Evolutionary conservation across 2,113 vertebrate species (phyloP).

Genomic region (Tragulus kanchil): DNA sequence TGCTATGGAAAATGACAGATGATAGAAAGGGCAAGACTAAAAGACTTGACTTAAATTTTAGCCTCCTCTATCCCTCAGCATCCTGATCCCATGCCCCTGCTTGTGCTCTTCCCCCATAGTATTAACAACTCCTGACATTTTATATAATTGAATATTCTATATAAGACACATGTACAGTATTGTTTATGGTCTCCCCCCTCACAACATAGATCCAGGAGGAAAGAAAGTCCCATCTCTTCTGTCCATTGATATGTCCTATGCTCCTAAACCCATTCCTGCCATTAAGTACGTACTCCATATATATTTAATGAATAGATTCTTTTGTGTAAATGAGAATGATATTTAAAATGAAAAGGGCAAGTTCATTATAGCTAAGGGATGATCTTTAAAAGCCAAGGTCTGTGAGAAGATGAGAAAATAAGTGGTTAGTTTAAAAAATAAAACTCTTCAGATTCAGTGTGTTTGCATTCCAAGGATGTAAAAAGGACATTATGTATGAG

Average conservation of each 20-base stretch:
- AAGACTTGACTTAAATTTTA: background rate
- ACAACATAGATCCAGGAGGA: background rate
- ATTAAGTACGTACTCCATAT: background rate
- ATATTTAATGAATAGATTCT: background rate
- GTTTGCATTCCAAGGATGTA: background rate
- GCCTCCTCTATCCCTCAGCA: background rate
- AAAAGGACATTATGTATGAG: background rate
- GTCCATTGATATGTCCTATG: background rate
- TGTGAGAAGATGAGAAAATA: background rate
- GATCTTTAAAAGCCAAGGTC: background rate
- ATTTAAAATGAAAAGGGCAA: conserved; percentile 34
- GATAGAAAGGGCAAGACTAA: background rate
- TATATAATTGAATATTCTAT: background rate
- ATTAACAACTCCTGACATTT: background rate
- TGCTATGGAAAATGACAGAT: background rate
- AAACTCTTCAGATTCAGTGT: background rate
- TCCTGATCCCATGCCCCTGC: background rate
- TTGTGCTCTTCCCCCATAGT: rapidly evolving
- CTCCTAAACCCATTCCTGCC: background rate
- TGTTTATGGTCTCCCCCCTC: background rate
- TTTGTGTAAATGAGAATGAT: background rate
- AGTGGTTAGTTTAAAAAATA: background rate
- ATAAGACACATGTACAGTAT: background rate
- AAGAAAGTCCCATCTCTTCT: background rate
- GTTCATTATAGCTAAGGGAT: background rate